phyloP scores from a whole-genome alignment of 1,140 invertebrate species.

The Hylaeus volcanicus region DNA sequence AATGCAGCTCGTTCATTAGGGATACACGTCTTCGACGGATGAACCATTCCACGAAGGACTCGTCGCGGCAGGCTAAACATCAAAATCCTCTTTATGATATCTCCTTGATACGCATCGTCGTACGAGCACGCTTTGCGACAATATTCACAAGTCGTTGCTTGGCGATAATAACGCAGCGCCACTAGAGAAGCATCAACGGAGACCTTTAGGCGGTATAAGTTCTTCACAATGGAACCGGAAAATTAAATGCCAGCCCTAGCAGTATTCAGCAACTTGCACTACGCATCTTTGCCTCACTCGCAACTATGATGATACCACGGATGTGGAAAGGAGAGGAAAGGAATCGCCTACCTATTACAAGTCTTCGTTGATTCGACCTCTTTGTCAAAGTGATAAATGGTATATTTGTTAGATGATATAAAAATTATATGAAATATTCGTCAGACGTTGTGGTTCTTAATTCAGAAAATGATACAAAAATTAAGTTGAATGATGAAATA shows the following conservation, averaged over 20 bases:
- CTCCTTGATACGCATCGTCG: conserved; percentile 17
- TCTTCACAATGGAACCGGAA: conserved; percentile 71
- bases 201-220: conserved; percentile 59
- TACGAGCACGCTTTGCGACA: background rate
- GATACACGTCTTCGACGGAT: background rate
- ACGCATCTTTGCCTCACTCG: conserved; percentile 30
- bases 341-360: conserved; percentile 30
- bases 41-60: background rate
- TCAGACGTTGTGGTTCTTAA: no score
- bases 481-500: no score
- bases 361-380: conserved; percentile 5
- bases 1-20: no score
- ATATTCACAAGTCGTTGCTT: conserved; percentile 25
- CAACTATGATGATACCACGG: background rate
- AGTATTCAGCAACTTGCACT: conserved; percentile 42
- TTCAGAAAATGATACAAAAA: no score
- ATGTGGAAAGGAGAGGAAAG: background rate
- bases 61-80: background rate
- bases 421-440: no score
- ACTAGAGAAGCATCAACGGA: background rate
- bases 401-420: no score
- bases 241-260: conserved; percentile 67
- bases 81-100: background rate
- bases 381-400: conserved; percentile 4
- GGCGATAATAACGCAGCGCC: conserved; percentile 34